Base-by-base conservation (phyloP, 1,140 invertebrate genomes). In the Aphaenogaster floridana region DNA sequence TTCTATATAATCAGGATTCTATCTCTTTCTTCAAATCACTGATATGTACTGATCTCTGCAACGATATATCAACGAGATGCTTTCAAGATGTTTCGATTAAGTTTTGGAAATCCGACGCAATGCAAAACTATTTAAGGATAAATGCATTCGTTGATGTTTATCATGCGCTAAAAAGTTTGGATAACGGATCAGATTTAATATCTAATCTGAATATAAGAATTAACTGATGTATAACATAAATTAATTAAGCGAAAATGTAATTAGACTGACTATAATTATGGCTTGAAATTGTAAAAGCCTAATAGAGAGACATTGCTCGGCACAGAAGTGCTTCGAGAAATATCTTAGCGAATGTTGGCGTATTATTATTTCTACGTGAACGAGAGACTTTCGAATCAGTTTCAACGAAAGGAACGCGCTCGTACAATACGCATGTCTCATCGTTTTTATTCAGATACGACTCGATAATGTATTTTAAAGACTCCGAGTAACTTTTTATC, bases 31-130 rank as follows among this genome's bases (percentile, higher is more conserved):
- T 59, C 42, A 61, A 72, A 86, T 50, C 28, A 83, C 7, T 50
- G 66, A 69, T 69, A 50, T 50, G 42, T 21, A 69, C 28, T 81
- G 57, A 89, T 86, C 59, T 79, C 64, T 85, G 89, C 78, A 90
- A 90, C 86, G 81, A 91, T 88, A 68, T 42, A 52, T 59, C 89
- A 86, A 91, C 80, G 76, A 86, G 34, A 83, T 13, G 15, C 13
- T 52, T 74, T 84, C 34, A 45, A 54, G 45, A 69, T 77, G 45
- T 59, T 72, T 79, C 13, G 15, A 54, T 17, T 68, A 15, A 68
- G 21, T 42, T 59, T 86, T 79, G 6, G 39, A 52, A 48, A 68
- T 52, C 13, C n/a, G 9, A 50, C 39, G 34, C 8, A 74, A 83
- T 36, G 68, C 45, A 45, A 61, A 83, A 34, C 3, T 48, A 48